Evolutionary conservation across 2,797 vertebrate species (phyloP), one percentile per base, ranked within the genome.

Genomic region (Pangasius macronema): DNA sequence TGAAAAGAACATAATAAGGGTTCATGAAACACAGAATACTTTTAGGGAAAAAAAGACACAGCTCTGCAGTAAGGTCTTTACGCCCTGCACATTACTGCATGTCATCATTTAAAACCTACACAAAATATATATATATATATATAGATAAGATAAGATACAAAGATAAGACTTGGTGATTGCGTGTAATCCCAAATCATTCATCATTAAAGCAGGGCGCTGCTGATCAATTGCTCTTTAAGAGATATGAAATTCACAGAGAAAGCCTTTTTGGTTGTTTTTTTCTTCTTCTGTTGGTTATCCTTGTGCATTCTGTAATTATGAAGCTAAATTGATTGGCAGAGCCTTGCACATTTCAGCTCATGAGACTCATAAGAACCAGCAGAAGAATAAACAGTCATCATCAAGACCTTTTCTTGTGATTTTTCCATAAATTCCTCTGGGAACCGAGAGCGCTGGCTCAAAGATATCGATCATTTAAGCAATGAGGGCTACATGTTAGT

Each of bases 281-380:
- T 75, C 6, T 57, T 27, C 20, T 42, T n/a, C n/a, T 42, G 36
- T 30, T 55, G 33, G 46, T 59, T 33, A 46, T 49, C 9, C 72
- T 61, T 70, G 51, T 70, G n/a, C 57, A 46, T 70, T 84, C 70
- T 65, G 84, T 59, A 84, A 84, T 87, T 3, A 65, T 30, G 39
- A 61, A n/a, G 59, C 11, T 49, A 30, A 82, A 14, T 49, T 68
- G 63, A 84, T 68, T 84, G 65, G 14, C 53, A 87, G 27, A 68
- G 67, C n/a, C 36, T 73, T 82, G 67, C 27, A 57, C 63, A 75
- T 59, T 22, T 75, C 24, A 67, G 49, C 59, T 39, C 65, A 39
- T 27, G 75, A 68, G 87, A 80, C 72, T 84, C 68, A 30, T 20
- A n/a, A 51, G 33, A 73, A 84, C 59, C 49, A 70, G 65, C 51